These are phyloP conservation scores for Salpingus planirostris DNA, from an alignment of 2,888 invertebrate species.

Conservation along the genomic window DNA sequence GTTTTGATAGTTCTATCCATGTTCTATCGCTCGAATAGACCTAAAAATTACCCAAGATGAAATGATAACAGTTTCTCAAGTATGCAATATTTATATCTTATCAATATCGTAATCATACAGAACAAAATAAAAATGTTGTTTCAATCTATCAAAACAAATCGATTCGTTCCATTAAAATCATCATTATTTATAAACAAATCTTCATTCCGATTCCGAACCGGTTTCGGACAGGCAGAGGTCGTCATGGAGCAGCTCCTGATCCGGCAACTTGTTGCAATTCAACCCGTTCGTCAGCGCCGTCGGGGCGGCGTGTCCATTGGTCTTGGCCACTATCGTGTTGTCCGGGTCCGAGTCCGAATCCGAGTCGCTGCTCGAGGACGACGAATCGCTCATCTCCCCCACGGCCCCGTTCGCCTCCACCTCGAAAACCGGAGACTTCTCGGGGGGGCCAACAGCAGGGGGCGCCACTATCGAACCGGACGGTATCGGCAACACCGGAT, in stretches of 20 bases:
- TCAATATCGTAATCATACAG: no score
- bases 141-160: no score
- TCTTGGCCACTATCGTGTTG: slow-evolving; percentile 18
- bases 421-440: slow-evolving; percentile 23
- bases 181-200: no score
- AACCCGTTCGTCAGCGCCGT: slow-evolving; percentile 38
- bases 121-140: no score
- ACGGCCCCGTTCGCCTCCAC: slow-evolving; percentile 23
- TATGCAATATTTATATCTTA: no score
- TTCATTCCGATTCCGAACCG: slow-evolving; percentile 56
- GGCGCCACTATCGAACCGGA: background rate
- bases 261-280: slow-evolving; percentile 38
- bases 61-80: no score
- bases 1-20: no score
- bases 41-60: no score
- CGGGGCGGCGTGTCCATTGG: slow-evolving; percentile 39
- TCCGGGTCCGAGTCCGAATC: slow-evolving; percentile 37
- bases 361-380: slow-evolving; percentile 35
- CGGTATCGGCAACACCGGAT: background rate
- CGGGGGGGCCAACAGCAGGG: slow-evolving; percentile 8
- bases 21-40: no score
- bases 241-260: slow-evolving; percentile 67
- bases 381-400: slow-evolving; percentile 38
- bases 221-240: slow-evolving; percentile 82
- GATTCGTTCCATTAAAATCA: no score